Percentiles rank a stretch among this genome's conserved stretches.
phyloP scores from a whole-genome alignment of 2,113 vertebrate species.

The Macroglossus sobrinus region DNA sequence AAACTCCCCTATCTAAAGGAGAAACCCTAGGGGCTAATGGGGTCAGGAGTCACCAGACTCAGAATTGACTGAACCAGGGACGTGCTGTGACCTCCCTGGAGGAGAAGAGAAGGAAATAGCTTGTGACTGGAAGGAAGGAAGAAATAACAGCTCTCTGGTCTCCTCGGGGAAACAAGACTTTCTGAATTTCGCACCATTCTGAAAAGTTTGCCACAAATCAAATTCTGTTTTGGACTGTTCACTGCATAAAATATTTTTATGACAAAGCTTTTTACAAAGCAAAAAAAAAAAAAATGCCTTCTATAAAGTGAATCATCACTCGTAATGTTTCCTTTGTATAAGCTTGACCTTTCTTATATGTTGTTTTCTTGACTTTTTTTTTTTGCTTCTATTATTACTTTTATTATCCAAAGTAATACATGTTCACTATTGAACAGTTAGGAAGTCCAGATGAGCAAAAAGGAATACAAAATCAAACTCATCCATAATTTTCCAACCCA shows the following conservation, averaged over 20 bases:
- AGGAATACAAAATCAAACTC: not conserved
- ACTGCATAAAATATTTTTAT: not conserved
- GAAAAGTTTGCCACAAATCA: not conserved
- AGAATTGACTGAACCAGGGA: not conserved
- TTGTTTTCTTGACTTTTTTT: not conserved
- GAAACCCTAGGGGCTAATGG: not conserved
- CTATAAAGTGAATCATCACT: conserved; percentile 16
- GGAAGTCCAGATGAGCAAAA: not conserved
- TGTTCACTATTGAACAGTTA: not conserved
- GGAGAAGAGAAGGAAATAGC: not conserved
- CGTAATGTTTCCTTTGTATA: conserved; percentile 4
- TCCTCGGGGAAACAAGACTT: not conserved
- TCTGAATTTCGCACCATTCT: not conserved
- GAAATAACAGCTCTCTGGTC: not conserved
- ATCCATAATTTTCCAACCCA: not conserved
- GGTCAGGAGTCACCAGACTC: not conserved
- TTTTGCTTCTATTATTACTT: not conserved
- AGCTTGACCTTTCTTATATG: not conserved
- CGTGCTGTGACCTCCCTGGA: not conserved
- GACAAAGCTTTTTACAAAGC: conserved; percentile 8
- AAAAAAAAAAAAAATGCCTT: conserved; percentile 23
- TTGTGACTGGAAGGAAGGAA: not conserved
- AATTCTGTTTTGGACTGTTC: not conserved
- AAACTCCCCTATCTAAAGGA: not conserved
- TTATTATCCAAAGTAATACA: not conserved